Evolutionary conservation across 1,140 invertebrate genomes (phyloP), one percentile per base, ranked within the genome.

Genomic region (Drosophila subpulchrella): DNA sequence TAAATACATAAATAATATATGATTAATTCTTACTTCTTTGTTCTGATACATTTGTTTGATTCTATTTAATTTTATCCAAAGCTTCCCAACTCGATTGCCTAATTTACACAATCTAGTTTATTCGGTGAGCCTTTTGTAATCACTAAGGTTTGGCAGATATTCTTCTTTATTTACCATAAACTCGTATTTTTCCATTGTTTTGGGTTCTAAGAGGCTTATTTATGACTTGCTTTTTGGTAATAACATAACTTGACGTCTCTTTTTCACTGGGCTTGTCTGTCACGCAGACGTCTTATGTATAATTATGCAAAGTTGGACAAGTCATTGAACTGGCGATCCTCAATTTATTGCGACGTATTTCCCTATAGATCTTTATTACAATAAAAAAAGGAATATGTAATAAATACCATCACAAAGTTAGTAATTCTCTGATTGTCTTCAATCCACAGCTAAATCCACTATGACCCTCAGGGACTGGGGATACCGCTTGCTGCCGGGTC

Each of bases 401-500:
- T 32, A 8, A 34, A 34, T 34, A 34, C 7, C 8, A 10, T 34
- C 3, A 10, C 32, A 8, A 10, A 34, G 6, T 12, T 42, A n/a
- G 50, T n/a, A 27, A 24, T 3, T 47, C 11, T 42, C 38, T 7
- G 6, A 12, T 17, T 58, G 13, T 32, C 3, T 15, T 15, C 8
- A 30, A 39, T 47, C 4, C 12, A 30, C 15, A 75, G 65, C 53
- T 5, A 20, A 2, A 20, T 11, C 12, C 42, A 38, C n/a, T 1
- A 90, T 90, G 86, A 54, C 82, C 13, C 27, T 74, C 1, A 80
- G 78, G 44, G 57, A 78, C 10, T 63, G 79, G 44, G 79, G 70
- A 34, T 72, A 82, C 38, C 77, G 82, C 15, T 20, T 94, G 54
- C 63, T 96, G 20, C 95, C 95, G 3, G 95, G 96, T 48, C 46